These are phyloP conservation scores for Cylas formicarius DNA, from an alignment of 1,140 invertebrate species.

Conservation along the genomic window DNA sequence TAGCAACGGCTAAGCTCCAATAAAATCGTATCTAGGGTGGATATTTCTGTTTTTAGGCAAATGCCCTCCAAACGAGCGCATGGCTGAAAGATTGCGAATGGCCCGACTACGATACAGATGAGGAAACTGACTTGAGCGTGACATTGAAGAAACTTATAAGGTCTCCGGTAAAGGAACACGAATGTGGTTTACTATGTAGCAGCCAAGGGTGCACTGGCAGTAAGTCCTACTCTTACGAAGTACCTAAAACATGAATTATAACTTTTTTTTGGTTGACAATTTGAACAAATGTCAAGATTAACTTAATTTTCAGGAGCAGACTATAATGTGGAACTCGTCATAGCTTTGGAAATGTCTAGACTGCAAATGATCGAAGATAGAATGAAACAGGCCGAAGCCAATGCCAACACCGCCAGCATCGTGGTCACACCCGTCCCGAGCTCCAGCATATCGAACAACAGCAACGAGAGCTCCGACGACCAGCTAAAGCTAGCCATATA, in stretches of 20 bases:
- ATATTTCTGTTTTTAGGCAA: constrained; percentile 26
- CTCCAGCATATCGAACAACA: constrained; percentile 37
- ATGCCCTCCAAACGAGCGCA: constrained; percentile 33
- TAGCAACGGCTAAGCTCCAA: too few relatives aligned
- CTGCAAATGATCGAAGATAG: constrained; percentile 60
- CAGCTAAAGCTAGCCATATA: constrained; percentile 47
- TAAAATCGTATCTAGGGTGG: too few relatives aligned
- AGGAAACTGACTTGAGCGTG: constrained; percentile 42
- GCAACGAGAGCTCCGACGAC: constrained; percentile 40
- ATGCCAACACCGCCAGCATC: constrained; percentile 8
- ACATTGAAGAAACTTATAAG: constrained; percentile 25
- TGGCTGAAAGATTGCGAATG: constrained; percentile 54
- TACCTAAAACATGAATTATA: constrained; percentile 1
- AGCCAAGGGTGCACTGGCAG: constrained; percentile 28
- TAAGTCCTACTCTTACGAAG: constrained; percentile 1
- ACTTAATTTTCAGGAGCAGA: constrained; percentile 39
- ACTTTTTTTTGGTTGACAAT: too few relatives aligned
- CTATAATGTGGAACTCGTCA: constrained; percentile 58
- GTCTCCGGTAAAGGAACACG: constrained; percentile 31
- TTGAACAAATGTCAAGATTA: too few relatives aligned
- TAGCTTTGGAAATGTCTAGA: constrained; percentile 64
- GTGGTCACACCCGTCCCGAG: constrained; percentile 36
- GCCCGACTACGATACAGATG: constrained; percentile 50
- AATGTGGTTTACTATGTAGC: constrained; percentile 33
- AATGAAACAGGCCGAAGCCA: constrained; percentile 40